phyloP scores from a whole-genome alignment of 2,113 vertebrate species.

The Pterophyllum scalare region DNA sequence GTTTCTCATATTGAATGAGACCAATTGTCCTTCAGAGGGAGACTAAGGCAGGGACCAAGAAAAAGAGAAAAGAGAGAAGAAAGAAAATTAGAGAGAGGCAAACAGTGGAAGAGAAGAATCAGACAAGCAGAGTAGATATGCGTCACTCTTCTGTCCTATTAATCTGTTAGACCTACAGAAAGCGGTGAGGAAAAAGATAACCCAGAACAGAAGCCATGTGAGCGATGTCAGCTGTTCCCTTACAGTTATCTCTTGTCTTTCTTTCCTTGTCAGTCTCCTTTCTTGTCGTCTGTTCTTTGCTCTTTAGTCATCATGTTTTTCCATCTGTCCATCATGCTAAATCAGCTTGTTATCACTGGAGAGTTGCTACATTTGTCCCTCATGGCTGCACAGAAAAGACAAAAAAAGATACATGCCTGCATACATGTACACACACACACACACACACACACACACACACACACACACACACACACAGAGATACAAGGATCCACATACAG shows the following conservation, averaged over 20 bases:
- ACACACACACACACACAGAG: background rate
- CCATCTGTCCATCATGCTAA: constrained; percentile 31
- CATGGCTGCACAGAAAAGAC: constrained; percentile 16
- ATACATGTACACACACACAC: background rate
- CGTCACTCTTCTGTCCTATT: constrained; percentile 40
- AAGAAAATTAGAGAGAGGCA: constrained; percentile 51
- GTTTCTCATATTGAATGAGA: constrained; percentile 66
- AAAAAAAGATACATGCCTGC: background rate
- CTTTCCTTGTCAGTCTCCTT: constrained; percentile 3
- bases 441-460: background rate
- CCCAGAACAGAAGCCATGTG: background rate
- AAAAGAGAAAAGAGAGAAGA: background rate
- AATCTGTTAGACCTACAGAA: constrained; percentile 14
- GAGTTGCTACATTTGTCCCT: constrained; percentile 42
- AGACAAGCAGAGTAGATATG: constrained; percentile 55
- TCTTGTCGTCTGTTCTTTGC: constrained; percentile 27
- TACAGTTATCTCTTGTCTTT: constrained; percentile 35
- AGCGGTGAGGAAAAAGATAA: constrained; percentile 10
- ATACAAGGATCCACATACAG: background rate
- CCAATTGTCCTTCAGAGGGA: constrained; percentile 69
- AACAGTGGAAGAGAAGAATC: constrained; percentile 45
- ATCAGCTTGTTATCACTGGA: constrained; percentile 55
- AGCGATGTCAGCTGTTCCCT: constrained; percentile 33
- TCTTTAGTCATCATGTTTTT: constrained; percentile 35
- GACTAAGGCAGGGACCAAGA: constrained; percentile 5